A percentile compares a stretch with the other conserved stretches of the same genome.
Evolutionary conservation across 2,797 vertebrate genomes (phyloP).

Genomic region (Eulemur albifrons): DNA sequence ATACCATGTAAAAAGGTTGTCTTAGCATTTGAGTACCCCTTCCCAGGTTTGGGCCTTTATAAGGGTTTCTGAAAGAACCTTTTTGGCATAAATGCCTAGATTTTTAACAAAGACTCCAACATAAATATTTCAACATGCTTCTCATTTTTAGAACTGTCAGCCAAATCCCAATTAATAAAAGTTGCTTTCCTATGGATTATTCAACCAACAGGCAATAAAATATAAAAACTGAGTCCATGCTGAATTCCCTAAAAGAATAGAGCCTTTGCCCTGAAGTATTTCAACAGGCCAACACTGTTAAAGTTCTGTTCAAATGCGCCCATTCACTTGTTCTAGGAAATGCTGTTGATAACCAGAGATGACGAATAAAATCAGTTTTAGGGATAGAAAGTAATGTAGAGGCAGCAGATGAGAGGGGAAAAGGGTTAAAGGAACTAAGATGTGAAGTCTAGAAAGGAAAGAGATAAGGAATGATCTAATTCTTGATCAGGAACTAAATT

Average conservation of each 20-base stretch:
- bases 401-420: not conserved
- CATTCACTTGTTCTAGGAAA: not conserved
- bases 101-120: not conserved
- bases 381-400: not conserved
- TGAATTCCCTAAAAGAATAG: not conserved
- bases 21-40: not conserved
- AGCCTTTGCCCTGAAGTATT: not conserved
- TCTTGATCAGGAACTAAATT: not conserved
- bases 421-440: not conserved
- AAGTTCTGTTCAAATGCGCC: not conserved
- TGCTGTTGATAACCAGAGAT: not conserved
- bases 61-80: not conserved
- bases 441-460: not conserved
- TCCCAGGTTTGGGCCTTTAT: not conserved
- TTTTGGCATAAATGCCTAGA: not conserved
- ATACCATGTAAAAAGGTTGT: not conserved
- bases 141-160: not conserved
- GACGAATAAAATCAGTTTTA: not conserved
- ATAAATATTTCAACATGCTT: conserved; percentile 6
- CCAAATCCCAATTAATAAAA: not conserved
- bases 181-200: not conserved
- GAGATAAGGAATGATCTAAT: not conserved
- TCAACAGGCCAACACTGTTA: not conserved
- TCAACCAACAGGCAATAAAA: not conserved
- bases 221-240: not conserved